Percentiles rank a stretch among this genome's conserved stretches.
Evolutionary conservation across 2,113 vertebrate species (phyloP).

Genomic region (Leptosomus discolor): DNA sequence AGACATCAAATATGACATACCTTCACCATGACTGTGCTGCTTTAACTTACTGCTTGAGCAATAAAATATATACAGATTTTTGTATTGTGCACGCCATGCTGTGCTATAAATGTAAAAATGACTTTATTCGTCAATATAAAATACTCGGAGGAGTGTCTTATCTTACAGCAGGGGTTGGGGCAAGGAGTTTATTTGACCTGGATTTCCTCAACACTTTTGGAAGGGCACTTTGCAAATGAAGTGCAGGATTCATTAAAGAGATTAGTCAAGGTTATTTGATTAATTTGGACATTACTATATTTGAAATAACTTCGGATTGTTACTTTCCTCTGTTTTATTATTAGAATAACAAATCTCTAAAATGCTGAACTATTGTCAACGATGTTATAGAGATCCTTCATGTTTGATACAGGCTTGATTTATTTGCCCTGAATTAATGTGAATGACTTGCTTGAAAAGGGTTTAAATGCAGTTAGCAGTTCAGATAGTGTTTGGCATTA

Average conservation of each 20-base stretch:
- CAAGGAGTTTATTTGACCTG: neutral
- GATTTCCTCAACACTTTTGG: neutral
- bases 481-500: neutral
- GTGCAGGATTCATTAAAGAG: neutral
- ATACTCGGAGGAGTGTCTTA: neutral
- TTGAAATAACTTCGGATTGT: neutral
- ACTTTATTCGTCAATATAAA: neutral
- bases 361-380: neutral
- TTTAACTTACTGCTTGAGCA: neutral
- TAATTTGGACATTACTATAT: neutral
- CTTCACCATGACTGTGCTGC: neutral
- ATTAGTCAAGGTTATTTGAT: neutral
- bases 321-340: neutral
- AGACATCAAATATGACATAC: neutral
- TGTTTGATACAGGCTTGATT: neutral
- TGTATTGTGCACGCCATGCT: neutral
- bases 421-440: neutral
- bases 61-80: neutral
- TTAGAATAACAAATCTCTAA: neutral
- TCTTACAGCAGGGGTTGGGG: neutral
- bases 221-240: neutral
- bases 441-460: neutral
- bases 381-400: neutral
- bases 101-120: neutral
- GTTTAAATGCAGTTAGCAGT: neutral